A percentile compares a stretch with the other conserved stretches of the same genome.
Evolutionary conservation across 2,797 vertebrate species (phyloP).

Genomic region (Sylvia borin): DNA sequence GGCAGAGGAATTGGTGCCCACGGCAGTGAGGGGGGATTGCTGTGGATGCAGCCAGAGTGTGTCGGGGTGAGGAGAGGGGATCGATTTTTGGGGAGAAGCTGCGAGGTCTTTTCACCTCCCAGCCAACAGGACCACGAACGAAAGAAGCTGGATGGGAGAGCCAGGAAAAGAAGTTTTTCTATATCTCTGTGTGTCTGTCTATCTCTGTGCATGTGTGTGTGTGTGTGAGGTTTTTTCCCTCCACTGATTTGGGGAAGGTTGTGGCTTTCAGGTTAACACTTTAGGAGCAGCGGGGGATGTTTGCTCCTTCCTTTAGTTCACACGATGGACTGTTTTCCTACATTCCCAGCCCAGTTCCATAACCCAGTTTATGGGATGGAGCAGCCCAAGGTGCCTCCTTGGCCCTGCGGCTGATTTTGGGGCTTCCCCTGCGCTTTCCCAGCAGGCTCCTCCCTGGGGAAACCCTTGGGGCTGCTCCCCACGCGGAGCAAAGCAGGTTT

Average conservation of each 20-base stretch:
- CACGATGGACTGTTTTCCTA: background rate
- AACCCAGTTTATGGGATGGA: background rate
- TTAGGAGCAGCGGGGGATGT: background rate
- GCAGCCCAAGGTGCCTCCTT: background rate
- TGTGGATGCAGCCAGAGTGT: background rate
- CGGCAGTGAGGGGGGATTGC: background rate
- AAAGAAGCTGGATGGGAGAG: background rate
- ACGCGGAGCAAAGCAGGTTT: background rate
- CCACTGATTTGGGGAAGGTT: background rate
- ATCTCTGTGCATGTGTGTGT: fast-evolving
- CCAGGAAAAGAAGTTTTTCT: background rate
- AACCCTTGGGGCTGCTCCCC: background rate
- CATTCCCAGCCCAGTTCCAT: background rate
- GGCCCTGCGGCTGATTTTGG: background rate
- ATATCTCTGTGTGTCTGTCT: background rate
- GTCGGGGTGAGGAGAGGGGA: background rate
- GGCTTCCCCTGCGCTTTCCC: background rate
- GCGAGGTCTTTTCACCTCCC: background rate
- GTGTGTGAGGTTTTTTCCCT: background rate
- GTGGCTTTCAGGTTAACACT: background rate
- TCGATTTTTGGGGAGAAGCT: background rate
- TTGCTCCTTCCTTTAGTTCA: background rate
- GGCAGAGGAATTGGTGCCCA: background rate
- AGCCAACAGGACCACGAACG: background rate
- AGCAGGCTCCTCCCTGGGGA: background rate